Evolutionary conservation across 2,113 vertebrate species (phyloP).

Genomic region (Podarcis muralis): DNA sequence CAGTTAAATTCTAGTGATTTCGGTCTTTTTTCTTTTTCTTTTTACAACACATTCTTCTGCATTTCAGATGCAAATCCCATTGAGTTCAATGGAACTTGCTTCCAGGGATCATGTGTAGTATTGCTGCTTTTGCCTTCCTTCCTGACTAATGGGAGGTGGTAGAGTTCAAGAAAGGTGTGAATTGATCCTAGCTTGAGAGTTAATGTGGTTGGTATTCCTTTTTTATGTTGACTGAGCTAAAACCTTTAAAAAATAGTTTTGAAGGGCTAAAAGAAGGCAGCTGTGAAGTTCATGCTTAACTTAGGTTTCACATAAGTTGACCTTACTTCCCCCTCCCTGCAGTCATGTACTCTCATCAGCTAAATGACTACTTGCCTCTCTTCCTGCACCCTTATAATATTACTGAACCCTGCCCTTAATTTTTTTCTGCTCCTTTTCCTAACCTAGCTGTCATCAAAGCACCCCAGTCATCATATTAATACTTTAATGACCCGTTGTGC

Average conservation of each 20-base stretch:
- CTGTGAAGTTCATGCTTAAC: background rate
- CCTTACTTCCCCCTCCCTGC: slow-evolving; percentile 14
- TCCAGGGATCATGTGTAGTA: background rate
- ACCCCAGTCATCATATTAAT: slow-evolving; percentile 62
- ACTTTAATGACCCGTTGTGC: slow-evolving; percentile 62
- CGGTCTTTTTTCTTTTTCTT: no score
- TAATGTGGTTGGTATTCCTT: no score
- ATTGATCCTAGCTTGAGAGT: background rate
- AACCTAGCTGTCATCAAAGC: slow-evolving; percentile 64
- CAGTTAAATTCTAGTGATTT: no score
- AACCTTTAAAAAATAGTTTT: no score
- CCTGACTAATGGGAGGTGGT: background rate
- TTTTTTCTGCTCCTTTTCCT: slow-evolving; percentile 54
- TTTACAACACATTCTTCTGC: background rate
- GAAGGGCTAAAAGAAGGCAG: background rate
- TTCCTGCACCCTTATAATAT: slow-evolving; percentile 50
- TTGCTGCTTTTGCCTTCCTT: background rate
- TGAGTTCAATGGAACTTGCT: background rate
- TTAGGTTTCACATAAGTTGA: slow-evolving; percentile 36
- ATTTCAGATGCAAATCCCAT: background rate
- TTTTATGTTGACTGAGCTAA: no score
- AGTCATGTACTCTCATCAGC: background rate
- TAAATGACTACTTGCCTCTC: slow-evolving; percentile 42
- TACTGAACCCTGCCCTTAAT: slow-evolving; percentile 50
- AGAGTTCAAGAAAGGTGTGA: background rate